phyloP scores from a whole-genome alignment of 2,888 invertebrate genomes.

The Timema podura region DNA sequence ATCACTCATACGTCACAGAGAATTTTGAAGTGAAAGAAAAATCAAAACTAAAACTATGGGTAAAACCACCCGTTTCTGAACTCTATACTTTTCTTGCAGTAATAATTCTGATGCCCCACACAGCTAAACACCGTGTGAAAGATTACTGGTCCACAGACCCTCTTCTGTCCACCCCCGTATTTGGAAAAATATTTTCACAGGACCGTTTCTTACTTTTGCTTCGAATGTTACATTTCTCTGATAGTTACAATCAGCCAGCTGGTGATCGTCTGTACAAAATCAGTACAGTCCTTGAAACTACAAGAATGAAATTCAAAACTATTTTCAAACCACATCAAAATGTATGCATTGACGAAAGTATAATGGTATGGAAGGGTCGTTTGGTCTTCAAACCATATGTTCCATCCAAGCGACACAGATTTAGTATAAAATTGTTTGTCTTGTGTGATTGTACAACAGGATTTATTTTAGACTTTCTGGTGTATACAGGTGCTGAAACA shows the following conservation, averaged over 20 bases:
- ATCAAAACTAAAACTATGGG: too few species aligned
- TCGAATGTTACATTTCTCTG: too few species aligned
- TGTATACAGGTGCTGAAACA: neutral
- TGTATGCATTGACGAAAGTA: neutral
- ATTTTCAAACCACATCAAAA: neutral
- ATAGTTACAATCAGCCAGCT: neutral
- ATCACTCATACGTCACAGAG: neutral
- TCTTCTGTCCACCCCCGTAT: neutral
- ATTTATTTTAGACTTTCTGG: neutral
- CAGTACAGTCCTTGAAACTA: constrained; percentile 3
- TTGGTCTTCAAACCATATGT: constrained; percentile 2
- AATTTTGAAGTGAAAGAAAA: neutral
- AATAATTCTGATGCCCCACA: neutral
- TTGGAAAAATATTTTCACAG: neutral
- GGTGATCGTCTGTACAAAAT: neutral
- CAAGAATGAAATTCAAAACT: constrained; percentile 10
- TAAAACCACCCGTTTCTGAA: neutral
- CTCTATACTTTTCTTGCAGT: constrained; percentile 6
- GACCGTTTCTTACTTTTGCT: neutral
- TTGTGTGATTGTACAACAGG: constrained; percentile 2
- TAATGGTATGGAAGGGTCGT: constrained; percentile 1
- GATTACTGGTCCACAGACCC: constrained; percentile 10
- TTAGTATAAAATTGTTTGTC: neutral
- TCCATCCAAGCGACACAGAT: constrained; percentile 3
- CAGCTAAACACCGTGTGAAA: neutral